Conservation (phyloP, 2,113 vertebrate species). For the Ivindomyrus marchei region DNA sequence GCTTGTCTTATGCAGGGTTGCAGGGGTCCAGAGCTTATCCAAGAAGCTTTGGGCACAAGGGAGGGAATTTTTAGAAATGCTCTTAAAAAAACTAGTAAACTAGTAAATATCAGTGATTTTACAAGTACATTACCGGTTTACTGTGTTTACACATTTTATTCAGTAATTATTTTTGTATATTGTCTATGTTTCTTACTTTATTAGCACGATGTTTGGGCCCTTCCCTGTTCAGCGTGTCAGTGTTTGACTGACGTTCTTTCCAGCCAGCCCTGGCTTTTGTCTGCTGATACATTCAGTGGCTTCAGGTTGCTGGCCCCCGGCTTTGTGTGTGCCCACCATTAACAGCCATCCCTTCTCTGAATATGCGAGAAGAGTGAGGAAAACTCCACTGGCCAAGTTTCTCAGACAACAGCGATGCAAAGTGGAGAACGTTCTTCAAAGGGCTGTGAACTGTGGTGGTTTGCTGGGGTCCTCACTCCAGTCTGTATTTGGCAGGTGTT, state of each 20-base stretch:
- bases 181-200: not conserved
- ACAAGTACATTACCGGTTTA: not conserved
- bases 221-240: not conserved
- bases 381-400: not conserved
- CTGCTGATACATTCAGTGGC: not conserved
- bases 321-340: not conserved
- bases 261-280: constrained; percentile 44
- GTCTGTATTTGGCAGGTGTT: not conserved
- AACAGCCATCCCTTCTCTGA: not conserved
- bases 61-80: not conserved
- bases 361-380: not conserved
- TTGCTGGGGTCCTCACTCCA: not conserved
- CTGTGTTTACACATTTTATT: not conserved
- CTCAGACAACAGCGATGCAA: not conserved
- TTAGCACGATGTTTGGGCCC: constrained; percentile 16
- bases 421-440: not conserved
- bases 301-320: not conserved
- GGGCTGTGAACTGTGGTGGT: not conserved
- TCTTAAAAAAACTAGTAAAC: not conserved
- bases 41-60: not conserved
- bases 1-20: not conserved
- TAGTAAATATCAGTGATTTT: not conserved
- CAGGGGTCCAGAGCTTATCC: not conserved
- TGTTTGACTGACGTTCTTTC: constrained; percentile 30
- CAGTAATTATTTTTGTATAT: not conserved